Base-by-base conservation (phyloP, 2,888 invertebrate species). In the Drosophila heteroneura region DNA sequence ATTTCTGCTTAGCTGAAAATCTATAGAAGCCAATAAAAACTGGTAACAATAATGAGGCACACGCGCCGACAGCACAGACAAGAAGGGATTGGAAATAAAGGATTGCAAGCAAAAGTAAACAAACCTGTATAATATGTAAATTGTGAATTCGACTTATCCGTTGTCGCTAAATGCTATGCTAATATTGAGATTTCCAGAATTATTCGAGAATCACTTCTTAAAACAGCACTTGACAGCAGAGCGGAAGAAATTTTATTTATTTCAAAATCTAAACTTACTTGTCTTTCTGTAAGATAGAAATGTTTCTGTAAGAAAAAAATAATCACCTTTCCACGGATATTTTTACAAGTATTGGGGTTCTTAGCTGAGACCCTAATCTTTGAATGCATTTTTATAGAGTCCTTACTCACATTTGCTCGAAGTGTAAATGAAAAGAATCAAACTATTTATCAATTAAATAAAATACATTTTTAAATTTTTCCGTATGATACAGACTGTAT, bases 11-110 rank as follows among this genome's bases (percentile, higher is more conserved):
- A 70, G 65, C 66, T 77, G 74, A 64, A 88, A 91, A 84, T 87
- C 90, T 81, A 82, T 82, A 54, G 71, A 77, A 85, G 79, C 90
- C 74, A 76, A 91, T 88, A 91, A 91, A 87, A 88, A 76, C 71
- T 47, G 83, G 68, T 73, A 79, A 65, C 81, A 75, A 85, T 91
- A 91, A 91, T 82, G 76, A 87, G 77, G 64, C 72, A 57, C 70
- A 68, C 80, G 72, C 67, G 64, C 52, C 67, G 61, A 41, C 60
- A 68, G 32, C 47, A 51, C 60, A 68, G 32, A 51, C 69, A 53
- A 53, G 67, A 60, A 58, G 44, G 62, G 57, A 52, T 54, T 26
- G 12, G 5, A 19, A 12, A n/a, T 3, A 71, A 73, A 52, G 33
- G 67, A 56, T 30, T 52, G 30, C 32, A 53, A 26, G 64, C n/a